Evolutionary conservation across 2,797 vertebrate species (phyloP).

Genomic region (Sternotherus odoratus): DNA sequence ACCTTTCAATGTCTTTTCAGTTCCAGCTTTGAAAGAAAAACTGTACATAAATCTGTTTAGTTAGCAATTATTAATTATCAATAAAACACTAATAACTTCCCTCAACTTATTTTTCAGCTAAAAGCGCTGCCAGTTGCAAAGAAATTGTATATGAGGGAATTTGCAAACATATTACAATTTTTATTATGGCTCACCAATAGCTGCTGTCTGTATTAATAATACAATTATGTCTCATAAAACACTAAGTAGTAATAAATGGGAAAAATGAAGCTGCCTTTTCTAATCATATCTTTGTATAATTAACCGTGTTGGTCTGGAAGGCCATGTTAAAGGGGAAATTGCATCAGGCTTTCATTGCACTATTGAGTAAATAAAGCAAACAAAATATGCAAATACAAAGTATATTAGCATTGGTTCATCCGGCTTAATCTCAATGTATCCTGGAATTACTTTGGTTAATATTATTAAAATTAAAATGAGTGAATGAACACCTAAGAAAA

Average conservation of each 20-base stretch:
- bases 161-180: not conserved
- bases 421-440: not conserved
- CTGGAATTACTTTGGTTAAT: constrained; percentile 17
- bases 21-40: not conserved
- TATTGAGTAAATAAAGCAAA: constrained; percentile 47
- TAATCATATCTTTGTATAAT: not conserved
- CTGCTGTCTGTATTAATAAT: constrained; percentile 26
- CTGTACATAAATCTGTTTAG: constrained; percentile 11
- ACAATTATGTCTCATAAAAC: constrained; percentile 46
- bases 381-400: constrained; percentile 32
- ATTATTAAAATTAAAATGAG: not conserved
- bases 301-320: not conserved
- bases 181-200: not conserved
- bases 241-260: constrained; percentile 22
- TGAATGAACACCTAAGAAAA: not conserved
- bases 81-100: not conserved
- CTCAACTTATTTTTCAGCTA: not conserved
- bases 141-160: not conserved
- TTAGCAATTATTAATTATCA: constrained; percentile 20
- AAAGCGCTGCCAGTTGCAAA: constrained; percentile 2
- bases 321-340: constrained; percentile 46
- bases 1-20: not conserved
- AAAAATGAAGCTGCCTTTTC: not conserved
- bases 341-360: constrained; percentile 21
- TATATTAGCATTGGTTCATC: constrained; percentile 7